Evolutionary conservation across 2,797 vertebrate genomes (phyloP), one percentile per base, ranked within the genome.

Genomic region (Onychomys leucogaster): DNA sequence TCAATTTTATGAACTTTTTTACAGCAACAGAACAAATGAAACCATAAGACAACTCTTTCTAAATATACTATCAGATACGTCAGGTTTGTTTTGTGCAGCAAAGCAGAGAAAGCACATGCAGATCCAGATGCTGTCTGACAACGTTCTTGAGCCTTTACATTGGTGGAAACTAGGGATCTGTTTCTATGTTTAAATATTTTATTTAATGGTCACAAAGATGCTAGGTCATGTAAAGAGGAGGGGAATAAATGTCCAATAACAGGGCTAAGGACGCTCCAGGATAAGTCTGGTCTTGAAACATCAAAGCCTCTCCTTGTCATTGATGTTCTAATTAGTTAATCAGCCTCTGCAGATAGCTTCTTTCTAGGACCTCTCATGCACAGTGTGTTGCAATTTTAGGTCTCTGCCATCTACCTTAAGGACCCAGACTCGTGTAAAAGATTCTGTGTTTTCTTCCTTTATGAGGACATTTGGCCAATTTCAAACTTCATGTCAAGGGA

Each of bases 331-430:
- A 81, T 59, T 11, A 37, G 78, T 81, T n/a, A 59, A 23, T 14
- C 10, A 81, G 34, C 21, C 34, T 81, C 34, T 37, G 21, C 12
- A 37, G 34, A 59, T 13, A 59, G n/a, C 34, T 59, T 59, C 55
- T 37, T 81, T 81, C 34, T 21, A 14, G 52, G n/a, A 59, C 4
- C 34, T 59, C 34, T 37, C 3, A 25, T 6, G 37, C 21, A 2
- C 5, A 2, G 17, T 21, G 29, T 25, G 2, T 3, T 12, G 2
- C 1, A 43, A 37, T 69, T 63, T 32, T 9, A 19, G 46, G 3
- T 67, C 29, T 65, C 77, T 7, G 6, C 14, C 6, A 69, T 67
- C 25, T 10, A 17, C 27, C 27, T 82, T 29, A 46, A 69, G 59
- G 4, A 81, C 23, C 1, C 21, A 89, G 21, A 25, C 3, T 75